Evolutionary conservation across 2,888 invertebrate genomes (phyloP).

Genomic region (Syritta pipiens): DNA sequence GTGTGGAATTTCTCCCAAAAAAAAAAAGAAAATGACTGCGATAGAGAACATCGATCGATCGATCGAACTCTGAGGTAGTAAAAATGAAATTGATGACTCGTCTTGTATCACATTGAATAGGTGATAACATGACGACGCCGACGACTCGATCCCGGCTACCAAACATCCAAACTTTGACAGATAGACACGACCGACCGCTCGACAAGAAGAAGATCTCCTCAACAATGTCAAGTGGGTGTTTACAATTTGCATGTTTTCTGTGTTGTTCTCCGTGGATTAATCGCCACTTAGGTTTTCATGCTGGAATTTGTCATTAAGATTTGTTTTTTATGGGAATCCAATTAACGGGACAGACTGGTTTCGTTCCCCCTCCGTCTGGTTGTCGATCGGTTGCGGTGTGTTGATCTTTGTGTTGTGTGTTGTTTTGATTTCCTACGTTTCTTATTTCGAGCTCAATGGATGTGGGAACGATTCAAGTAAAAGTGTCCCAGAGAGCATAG

Average conservation of each 20-base stretch:
- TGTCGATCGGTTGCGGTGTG: constrained; percentile 2
- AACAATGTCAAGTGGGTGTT: constrained; percentile 67
- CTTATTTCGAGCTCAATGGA: constrained; percentile 1
- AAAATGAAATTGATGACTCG: constrained; percentile 50
- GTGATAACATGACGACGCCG: constrained; percentile 60
- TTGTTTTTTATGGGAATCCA: constrained; percentile 62
- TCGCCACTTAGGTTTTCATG: constrained; percentile 63
- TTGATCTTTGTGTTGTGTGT: constrained; percentile 29
- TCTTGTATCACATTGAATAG: constrained; percentile 54
- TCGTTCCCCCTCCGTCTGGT: not conserved
- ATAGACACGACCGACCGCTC: constrained; percentile 3
- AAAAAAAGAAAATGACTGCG: constrained; percentile 29
- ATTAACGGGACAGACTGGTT: constrained; percentile 64
- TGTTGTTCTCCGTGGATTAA: constrained; percentile 56
- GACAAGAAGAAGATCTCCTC: constrained; percentile 34
- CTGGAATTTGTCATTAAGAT: constrained; percentile 66
- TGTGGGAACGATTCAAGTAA: constrained; percentile 48
- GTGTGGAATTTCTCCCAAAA: constrained; percentile 23
- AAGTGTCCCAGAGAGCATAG: constrained; percentile 39
- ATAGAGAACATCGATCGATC: constrained; percentile 38
- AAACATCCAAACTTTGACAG: constrained; percentile 19
- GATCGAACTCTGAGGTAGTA: constrained; percentile 50
- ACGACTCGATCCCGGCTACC: constrained; percentile 48
- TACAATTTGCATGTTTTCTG: constrained; percentile 67
- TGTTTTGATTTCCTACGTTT: constrained; percentile 4